Evolutionary conservation across 2,888 invertebrate species (phyloP).

Genomic region (Melanophora roralis): DNA sequence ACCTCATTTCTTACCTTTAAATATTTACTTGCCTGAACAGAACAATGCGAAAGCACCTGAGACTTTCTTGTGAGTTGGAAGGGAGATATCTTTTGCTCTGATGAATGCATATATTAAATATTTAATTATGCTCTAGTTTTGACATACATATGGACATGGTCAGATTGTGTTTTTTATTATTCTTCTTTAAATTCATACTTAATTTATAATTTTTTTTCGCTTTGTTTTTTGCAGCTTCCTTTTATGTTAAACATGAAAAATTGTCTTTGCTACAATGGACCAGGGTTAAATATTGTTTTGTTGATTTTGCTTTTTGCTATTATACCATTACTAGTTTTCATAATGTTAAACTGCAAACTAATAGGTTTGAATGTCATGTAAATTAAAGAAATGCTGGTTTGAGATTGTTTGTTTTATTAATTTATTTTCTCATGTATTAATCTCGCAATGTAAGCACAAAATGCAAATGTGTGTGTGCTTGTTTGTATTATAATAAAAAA

Average conservation of each 20-base stretch:
- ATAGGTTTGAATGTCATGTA: constrained; percentile 6
- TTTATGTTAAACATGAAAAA: background rate
- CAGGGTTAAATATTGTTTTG: background rate
- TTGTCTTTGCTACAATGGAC: constrained; percentile 19
- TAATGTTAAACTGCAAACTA: background rate
- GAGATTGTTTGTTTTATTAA: constrained; percentile 6
- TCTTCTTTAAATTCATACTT: constrained; percentile 24
- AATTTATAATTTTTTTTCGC: background rate
- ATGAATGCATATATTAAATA: constrained; percentile 52
- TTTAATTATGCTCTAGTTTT: constrained; percentile 48
- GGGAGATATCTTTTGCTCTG: background rate
- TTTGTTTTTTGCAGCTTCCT: background rate
- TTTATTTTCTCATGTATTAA: background rate
- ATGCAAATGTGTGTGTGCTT: background rate
- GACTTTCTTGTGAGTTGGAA: constrained; percentile 25
- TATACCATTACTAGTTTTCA: no score
- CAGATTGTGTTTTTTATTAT: background rate
- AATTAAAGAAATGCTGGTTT: constrained; percentile 35
- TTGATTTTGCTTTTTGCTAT: background rate
- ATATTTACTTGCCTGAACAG: constrained; percentile 36
- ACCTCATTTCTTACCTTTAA: background rate
- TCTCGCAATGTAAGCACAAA: background rate
- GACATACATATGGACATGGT: background rate
- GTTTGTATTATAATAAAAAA: background rate
- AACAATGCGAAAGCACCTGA: constrained; percentile 58